These are phyloP conservation scores for Leucophenga maculata DNA, from an alignment of 2,888 invertebrate genomes.

Conservation along the genomic window DNA sequence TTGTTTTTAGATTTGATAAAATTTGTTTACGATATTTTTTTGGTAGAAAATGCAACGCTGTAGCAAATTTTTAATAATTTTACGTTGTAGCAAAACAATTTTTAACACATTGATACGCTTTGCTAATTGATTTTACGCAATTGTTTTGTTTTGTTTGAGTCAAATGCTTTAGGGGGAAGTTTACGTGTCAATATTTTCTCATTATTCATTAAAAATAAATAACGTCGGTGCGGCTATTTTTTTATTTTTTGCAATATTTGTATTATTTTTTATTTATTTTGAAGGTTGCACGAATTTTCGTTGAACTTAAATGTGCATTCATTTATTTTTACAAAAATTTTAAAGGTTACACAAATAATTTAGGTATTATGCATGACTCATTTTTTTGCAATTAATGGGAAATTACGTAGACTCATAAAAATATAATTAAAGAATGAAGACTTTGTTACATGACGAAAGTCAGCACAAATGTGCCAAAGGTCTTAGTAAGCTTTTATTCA, in stretches of 20 bases:
- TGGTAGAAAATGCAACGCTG: constrained; percentile 25
- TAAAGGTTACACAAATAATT: background rate
- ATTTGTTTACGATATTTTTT: constrained; percentile 12
- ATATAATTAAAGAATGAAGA: no score
- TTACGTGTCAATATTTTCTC: constrained; percentile 11
- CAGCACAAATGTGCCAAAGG: no score
- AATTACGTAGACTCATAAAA: no score
- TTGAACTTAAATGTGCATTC: background rate
- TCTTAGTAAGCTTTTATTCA: no score
- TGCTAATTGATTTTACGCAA: constrained; percentile 19
- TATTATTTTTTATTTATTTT: no score
- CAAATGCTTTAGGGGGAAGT: constrained; percentile 5
- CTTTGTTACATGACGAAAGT: no score
- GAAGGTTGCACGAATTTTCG: background rate
- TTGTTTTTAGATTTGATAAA: background rate
- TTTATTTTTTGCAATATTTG: background rate
- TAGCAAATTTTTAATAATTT: constrained; percentile 1
- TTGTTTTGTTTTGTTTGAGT: constrained; percentile 8
- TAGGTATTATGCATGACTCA: background rate
- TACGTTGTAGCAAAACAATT: background rate
- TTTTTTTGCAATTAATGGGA: no score
- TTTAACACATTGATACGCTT: background rate
- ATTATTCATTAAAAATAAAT: background rate
- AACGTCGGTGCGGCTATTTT: background rate
- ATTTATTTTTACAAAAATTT: no score